Base-by-base conservation (phyloP, 2,888 invertebrate genomes). In the Melikaiella ostensackeni region DNA sequence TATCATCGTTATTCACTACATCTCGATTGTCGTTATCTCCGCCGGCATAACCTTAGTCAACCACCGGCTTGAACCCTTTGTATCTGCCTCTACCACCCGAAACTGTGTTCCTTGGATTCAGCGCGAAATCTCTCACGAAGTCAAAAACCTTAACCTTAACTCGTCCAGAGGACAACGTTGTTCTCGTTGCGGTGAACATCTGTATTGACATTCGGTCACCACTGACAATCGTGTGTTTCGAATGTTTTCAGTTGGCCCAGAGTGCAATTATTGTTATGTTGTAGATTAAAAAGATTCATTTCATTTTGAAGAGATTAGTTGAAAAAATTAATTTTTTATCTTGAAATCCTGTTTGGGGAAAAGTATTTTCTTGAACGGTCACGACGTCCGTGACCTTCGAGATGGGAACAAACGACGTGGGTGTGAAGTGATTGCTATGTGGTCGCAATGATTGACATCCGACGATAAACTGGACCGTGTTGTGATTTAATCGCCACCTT, bases 401-500 rank as follows among this genome's bases (percentile, higher is more conserved):
- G 13, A 57, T 83, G 85, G 81, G 82, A 85, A 81, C 85, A 84
- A 85, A 79, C 82, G 84, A 84, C 83, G 85, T 83, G 83, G 74
- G 81, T 83, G 85, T 84, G 83, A 85, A 86, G 86, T 86, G 86
- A 86, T 83, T 86, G 76, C 81, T 83, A 84, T 83, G 85, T 84
- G 85, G 81, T 84, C 83, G 80, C 82, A 82, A 86, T 86, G 85
- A 86, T 84, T 83, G 84, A 85, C 82, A 84, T 84, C 84, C 83
- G 81, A 84, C 84, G 83, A 84, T 86, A 84, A 84, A 86, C 83
- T 83, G 84, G 86, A 85, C 79, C 70, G 81, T 80, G 82, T 50
- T 83, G 86, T 86, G 86, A 86, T 86, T 86, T 84, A 86, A 86
- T 86, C 84, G 85, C 80, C 81, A 85, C 85, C 84, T 80, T 83